A percentile compares a stretch with the other conserved stretches of the same genome.
Conservation (phyloP, 1,140 invertebrate species). For the Papilio machaon region DNA sequence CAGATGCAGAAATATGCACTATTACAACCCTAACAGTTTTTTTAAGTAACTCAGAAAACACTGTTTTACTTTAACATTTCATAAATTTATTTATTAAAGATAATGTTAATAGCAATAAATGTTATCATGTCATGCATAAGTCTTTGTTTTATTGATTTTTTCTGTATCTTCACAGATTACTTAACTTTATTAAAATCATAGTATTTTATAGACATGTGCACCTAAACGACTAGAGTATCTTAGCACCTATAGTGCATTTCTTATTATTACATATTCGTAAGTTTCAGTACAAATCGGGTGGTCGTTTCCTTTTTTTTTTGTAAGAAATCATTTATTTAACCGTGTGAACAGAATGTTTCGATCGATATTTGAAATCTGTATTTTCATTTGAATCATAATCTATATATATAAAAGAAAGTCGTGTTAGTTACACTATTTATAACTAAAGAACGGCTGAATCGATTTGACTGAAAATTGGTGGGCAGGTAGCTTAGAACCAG, state of each 20-base stretch:
- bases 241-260: background rate
- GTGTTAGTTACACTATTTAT: too few species aligned
- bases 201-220: background rate
- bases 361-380: background rate
- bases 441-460: too few species aligned
- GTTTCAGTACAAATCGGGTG: background rate
- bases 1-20: background rate
- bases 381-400: too few species aligned
- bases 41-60: background rate
- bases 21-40: background rate
- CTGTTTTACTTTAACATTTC: background rate
- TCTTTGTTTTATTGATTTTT: background rate
- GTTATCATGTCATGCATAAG: background rate
- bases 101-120: background rate
- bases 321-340: background rate
- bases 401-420: too few species aligned
- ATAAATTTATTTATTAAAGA: background rate
- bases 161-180: background rate
- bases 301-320: background rate
- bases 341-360: background rate
- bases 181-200: background rate
- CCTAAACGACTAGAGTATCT: background rate
- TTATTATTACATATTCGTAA: background rate
- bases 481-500: too few species aligned
- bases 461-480: too few species aligned